phyloP scores from a whole-genome alignment of 2,113 vertebrate species.

The Anhinga rufa region DNA sequence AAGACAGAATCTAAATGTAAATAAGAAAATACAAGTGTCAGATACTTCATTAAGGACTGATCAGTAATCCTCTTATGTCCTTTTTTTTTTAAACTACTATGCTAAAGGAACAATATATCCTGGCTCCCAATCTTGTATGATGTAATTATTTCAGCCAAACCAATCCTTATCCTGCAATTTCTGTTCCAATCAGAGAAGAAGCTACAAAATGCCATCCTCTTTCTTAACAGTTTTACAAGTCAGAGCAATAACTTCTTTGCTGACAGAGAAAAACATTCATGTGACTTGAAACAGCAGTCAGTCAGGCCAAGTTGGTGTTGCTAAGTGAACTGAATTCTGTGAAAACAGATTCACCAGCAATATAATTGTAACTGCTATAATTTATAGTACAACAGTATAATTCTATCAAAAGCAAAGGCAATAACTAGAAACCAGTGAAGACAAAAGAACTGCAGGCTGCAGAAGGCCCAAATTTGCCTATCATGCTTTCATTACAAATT shows the following conservation, averaged over 20 bases:
- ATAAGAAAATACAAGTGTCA: slow-evolving; percentile 19
- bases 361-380: neutral
- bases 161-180: neutral
- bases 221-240: neutral
- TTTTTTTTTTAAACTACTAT: neutral
- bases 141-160: neutral
- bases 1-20: slow-evolving; percentile 52
- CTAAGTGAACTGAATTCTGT: neutral
- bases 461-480: neutral
- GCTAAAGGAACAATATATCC: neutral
- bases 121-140: neutral
- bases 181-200: neutral
- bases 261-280: neutral
- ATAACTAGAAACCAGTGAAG: neutral
- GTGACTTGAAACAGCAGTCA: neutral
- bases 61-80: slow-evolving; percentile 40
- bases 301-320: neutral
- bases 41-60: slow-evolving; percentile 30
- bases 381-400: neutral
- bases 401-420: neutral
- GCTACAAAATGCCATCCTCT: neutral
- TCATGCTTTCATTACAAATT: neutral
- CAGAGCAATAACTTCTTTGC: neutral
- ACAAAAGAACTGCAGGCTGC: neutral
- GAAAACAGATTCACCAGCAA: neutral